A percentile compares a stretch with the other conserved stretches of the same genome.
These are phyloP conservation scores for Grallaria varia DNA, from an alignment of 2,113 vertebrate genomes.

Conservation along the genomic window DNA sequence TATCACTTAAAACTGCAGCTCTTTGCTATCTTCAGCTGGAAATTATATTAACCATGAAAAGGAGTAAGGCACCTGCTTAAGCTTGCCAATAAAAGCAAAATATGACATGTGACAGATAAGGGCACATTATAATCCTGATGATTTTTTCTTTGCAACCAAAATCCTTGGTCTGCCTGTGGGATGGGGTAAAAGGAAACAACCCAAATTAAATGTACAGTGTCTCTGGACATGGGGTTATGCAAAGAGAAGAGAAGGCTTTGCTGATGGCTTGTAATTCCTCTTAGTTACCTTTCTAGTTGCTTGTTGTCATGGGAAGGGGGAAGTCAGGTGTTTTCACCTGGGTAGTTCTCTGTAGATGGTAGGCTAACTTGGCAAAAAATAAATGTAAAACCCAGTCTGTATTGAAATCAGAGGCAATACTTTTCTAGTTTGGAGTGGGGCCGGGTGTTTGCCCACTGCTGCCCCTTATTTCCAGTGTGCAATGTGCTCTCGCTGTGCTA, in stretches of 20 bases:
- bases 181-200: neutral
- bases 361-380: neutral
- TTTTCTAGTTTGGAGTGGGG: neutral
- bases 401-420: accelerated
- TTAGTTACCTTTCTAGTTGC: neutral
- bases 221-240: neutral
- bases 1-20: neutral
- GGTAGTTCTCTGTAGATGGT: neutral
- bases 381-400: neutral
- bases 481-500: neutral
- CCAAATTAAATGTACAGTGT: neutral
- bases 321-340: neutral
- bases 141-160: accelerated
- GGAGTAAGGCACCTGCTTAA: neutral
- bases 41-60: neutral
- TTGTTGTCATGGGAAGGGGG: neutral
- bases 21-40: neutral
- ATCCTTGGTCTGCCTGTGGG: neutral
- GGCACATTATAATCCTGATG: no score
- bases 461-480: neutral
- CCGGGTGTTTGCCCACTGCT: neutral
- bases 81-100: neutral
- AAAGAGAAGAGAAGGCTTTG: neutral
- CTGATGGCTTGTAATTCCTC: neutral
- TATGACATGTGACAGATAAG: neutral